Evolutionary conservation across 2,797 vertebrate species (phyloP).

Genomic region (Scolopax bukidnonensis): DNA sequence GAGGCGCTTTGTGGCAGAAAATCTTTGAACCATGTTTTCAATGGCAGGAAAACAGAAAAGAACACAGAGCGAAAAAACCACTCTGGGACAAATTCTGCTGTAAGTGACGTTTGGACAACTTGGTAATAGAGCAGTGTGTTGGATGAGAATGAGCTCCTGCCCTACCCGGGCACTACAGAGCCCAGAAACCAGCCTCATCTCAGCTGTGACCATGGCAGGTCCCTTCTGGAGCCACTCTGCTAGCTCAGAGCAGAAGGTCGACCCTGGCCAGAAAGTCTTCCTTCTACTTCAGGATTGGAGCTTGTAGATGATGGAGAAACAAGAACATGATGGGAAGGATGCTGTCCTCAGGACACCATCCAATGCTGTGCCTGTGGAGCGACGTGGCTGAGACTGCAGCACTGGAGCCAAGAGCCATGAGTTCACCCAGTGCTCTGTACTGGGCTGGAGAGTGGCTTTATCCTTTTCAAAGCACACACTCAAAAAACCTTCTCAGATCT

Average conservation of each 20-base stretch:
- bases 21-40: conserved; percentile 45
- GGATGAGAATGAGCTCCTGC: neutral
- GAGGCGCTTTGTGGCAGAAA: conserved; percentile 4
- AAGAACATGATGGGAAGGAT: neutral
- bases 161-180: neutral
- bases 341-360: neutral
- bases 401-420: neutral
- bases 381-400: neutral
- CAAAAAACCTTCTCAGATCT: neutral
- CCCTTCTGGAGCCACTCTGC: neutral
- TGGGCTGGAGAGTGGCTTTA: neutral
- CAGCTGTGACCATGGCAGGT: neutral
- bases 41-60: conserved; percentile 59
- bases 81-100: conserved; percentile 17
- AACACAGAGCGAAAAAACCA: conserved; percentile 33
- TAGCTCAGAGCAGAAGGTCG: neutral
- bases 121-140: neutral
- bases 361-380: accelerated
- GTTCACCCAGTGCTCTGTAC: neutral
- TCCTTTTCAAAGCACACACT: neutral
- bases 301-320: neutral
- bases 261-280: neutral
- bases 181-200: neutral
- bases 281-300: neutral
- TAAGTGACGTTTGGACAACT: conserved; percentile 17